Evolutionary conservation across 2,888 invertebrate species (phyloP), one percentile per base, ranked within the genome.

Genomic region (Alloscopus bannaensis): DNA sequence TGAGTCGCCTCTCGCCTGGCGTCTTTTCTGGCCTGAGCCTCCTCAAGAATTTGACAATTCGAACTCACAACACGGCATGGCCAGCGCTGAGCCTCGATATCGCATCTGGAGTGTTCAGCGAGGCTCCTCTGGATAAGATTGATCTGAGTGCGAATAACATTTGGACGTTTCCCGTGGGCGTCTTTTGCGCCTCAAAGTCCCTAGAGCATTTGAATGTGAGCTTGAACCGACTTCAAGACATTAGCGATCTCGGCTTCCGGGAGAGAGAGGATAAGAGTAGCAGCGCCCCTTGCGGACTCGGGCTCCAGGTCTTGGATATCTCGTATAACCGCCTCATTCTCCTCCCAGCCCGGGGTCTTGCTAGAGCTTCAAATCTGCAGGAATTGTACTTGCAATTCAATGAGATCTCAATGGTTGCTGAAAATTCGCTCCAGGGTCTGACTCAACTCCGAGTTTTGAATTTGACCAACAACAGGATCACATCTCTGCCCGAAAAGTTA

Each of bases 111-210:
- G 95, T 95, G 88, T 90, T 92, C 79, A 92, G 92, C 79, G 93
- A 94, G 77, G 91, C 93, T 81, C 94, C 95, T 88, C 90, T 96
- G 86, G 95, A 95, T 89, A 91, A 93, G 86, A 90, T 96, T 83
- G 96, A 96, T 88, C 90, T 96, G 84, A 95, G 95, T 87, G 93
- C 93, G 87, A 95, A 96, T 88, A 95, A 95, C 88, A 94, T 96
- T 87, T 95, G 95, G 94, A 94, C 94, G 70, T 92, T 96, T 88
- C 95, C 95, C 26, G 94, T 94, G 87, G 93, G 93, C 87, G 91
- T 95, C 83, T 96, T 96, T 89, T 96, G 96, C 87, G 92, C 94
- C 2, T 89, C 95, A 86, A 93, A 92, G 45, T 95, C 94, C 87
- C 90, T 96, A 86, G 93, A 94, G 80, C 91, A 92, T 83, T 89